A percentile compares a stretch with the other conserved stretches of the same genome.
phyloP scores from a whole-genome alignment of 1,140 invertebrate genomes.

The Ericerus pela region DNA sequence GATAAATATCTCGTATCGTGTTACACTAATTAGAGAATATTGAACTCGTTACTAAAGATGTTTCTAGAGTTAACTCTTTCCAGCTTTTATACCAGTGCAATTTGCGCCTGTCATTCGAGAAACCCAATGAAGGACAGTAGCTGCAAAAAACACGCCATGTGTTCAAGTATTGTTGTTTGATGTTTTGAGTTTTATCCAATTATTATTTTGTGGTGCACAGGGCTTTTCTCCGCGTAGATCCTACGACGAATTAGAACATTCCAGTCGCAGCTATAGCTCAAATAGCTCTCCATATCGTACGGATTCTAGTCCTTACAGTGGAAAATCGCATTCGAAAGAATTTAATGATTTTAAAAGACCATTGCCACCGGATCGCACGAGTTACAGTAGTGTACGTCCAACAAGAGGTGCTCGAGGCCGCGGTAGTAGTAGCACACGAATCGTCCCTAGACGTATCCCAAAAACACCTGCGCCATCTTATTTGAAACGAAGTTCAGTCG shows the following conservation, averaged over 20 bases:
- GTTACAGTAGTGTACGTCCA: not conserved
- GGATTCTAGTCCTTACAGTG: not conserved
- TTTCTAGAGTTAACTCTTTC: no score
- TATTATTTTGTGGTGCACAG: no score
- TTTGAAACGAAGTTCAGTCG: not conserved
- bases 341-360: not conserved
- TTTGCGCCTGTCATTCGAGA: no score
- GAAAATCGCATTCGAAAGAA: constrained; percentile 1
- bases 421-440: not conserved
- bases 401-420: not conserved
- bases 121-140: no score
- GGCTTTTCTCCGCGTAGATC: constrained; percentile 3
- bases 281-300: not conserved
- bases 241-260: constrained; percentile 1
- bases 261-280: not conserved
- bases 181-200: no score
- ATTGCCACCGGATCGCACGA: not conserved
- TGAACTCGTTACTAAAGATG: no score
- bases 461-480: not conserved
- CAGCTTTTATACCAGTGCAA: no score
- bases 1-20: no score
- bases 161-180: no score
- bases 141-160: no score
- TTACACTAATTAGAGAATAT: no score
- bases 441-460: not conserved